Percentiles rank a stretch among this genome's conserved stretches.
phyloP scores from a whole-genome alignment of 2,113 vertebrate species.

The Embiotoca jacksoni region DNA sequence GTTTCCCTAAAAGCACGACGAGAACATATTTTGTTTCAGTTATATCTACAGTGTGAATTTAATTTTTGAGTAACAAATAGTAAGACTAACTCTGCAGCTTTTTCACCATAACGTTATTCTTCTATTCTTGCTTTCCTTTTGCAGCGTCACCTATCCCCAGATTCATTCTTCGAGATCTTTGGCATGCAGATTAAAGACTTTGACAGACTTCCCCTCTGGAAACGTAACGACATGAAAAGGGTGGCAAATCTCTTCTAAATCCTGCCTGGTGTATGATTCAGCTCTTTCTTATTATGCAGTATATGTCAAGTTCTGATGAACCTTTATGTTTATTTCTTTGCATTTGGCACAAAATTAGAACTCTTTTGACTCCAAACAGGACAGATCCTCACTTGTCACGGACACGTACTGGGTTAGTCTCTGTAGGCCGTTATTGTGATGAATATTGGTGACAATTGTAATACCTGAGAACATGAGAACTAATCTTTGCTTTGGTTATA shows the following conservation, averaged over 20 bases:
- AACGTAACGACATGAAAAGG: constrained; percentile 97
- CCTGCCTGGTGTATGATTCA: constrained; percentile 5
- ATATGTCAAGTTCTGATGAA: background rate
- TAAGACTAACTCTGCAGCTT: background rate
- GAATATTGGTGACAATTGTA: background rate
- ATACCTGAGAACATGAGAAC: constrained; percentile 31
- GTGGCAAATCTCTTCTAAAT: constrained; percentile 93
- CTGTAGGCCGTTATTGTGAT: background rate
- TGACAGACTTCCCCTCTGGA: constrained; percentile 96
- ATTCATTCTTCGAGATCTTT: constrained; percentile 92
- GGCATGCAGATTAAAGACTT: constrained; percentile 95
- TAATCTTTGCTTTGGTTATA: constrained; percentile 5
- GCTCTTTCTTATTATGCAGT: background rate
- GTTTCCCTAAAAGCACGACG: too few species aligned
- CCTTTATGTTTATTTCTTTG: constrained; percentile 8
- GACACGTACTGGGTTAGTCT: background rate
- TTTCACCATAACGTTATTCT: background rate
- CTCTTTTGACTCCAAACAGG: background rate
- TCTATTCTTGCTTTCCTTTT: constrained; percentile 20
- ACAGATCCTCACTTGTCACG: background rate
- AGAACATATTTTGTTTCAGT: too few species aligned
- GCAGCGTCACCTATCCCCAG: constrained; percentile 93
- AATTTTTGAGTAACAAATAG: background rate
- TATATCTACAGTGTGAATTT: too few species aligned
- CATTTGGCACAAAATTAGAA: background rate